Evolutionary conservation across 2,888 invertebrate genomes (phyloP), one percentile per base, ranked within the genome.

Genomic region (Trichacis sp.): DNA sequence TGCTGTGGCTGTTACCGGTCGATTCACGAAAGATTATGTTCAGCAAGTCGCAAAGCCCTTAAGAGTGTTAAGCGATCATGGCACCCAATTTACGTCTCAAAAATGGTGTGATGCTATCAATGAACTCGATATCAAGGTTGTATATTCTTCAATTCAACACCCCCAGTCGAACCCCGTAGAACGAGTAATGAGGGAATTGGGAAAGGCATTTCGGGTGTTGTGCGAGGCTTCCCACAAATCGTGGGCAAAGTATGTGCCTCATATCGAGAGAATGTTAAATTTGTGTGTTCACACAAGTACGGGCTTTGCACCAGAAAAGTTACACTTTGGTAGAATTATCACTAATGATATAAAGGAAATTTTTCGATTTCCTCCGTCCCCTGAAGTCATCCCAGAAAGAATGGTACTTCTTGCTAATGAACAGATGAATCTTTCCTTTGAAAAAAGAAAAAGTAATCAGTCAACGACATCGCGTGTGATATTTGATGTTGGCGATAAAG

Each of bases 121-220:
- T 14, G 11, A 18, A 19, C 18, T 19, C 18, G 1, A 47, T 8
- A 64, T 64, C 15, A 14, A 24, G 1, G 15, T 49, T 0, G n/a
- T 36, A 0, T 60, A 17, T 30, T 59, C 56, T 1, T 56, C 60
- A 0, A 54, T 70, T 4, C 43, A 68, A 1, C 61, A 68, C 24
- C 70, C 70, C 0, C 64, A 70, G 18, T n/a, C n/a, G n/a, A n/a
- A n/a, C n/a, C n/a, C n/a, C n/a, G n/a, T 58, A n/a, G 64, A 69
- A 38, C 36, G 67, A n/a, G 54, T 57, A 2, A 69, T 69, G 68
- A 14, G 63, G 1, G 66, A 69, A 19, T 8, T 69, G 1, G 63
- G 66, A 1, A 15, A 52, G 8, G n/a, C 61, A 4, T 69, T 60
- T 38, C 20, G 66, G 30, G 60, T 56, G 0, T 36, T 66, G 15